phyloP scores from a whole-genome alignment of 2,797 vertebrate species.

The Sebastes vulpes region DNA sequence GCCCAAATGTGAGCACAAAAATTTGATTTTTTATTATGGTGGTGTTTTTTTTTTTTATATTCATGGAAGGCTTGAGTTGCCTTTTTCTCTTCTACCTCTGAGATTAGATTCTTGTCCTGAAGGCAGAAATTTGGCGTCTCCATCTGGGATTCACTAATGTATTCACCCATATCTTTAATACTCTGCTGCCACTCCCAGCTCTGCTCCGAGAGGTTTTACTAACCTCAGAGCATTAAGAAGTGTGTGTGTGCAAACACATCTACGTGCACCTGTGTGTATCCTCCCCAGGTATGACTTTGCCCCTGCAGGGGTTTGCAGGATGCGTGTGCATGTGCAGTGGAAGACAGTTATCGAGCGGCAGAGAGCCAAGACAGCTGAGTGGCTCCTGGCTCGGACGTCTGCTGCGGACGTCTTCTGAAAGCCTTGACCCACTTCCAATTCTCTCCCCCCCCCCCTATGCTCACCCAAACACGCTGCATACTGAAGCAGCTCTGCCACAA shows the following conservation, averaged over 20 bases:
- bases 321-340: constrained; percentile 1
- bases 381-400: constrained; percentile 30
- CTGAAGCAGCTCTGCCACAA: constrained; percentile 57
- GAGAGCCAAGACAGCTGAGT: constrained; percentile 47
- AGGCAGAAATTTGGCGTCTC: constrained; percentile 23
- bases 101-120: constrained; percentile 43
- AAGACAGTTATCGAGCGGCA: constrained; percentile 31
- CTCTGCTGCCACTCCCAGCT: constrained; percentile 33
- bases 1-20: constrained; percentile 2
- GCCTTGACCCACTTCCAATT: constrained; percentile 80
- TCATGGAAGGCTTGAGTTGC: neutral
- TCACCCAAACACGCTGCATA: constrained; percentile 65
- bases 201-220: constrained; percentile 16
- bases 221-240: constrained; percentile 6
- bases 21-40: neutral
- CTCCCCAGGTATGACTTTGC: constrained; percentile 54
- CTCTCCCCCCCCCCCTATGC: neutral
- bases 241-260: neutral
- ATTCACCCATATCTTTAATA: constrained; percentile 58
- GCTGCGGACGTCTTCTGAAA: constrained; percentile 64
- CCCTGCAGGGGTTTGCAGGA: constrained; percentile 29
- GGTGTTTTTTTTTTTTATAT: neutral
- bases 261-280: neutral
- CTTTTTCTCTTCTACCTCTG: constrained; percentile 1
- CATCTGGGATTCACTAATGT: constrained; percentile 45